Evolutionary conservation across 2,797 vertebrate species (phyloP), one percentile per base, ranked within the genome.

Genomic region (Esox lucius): DNA sequence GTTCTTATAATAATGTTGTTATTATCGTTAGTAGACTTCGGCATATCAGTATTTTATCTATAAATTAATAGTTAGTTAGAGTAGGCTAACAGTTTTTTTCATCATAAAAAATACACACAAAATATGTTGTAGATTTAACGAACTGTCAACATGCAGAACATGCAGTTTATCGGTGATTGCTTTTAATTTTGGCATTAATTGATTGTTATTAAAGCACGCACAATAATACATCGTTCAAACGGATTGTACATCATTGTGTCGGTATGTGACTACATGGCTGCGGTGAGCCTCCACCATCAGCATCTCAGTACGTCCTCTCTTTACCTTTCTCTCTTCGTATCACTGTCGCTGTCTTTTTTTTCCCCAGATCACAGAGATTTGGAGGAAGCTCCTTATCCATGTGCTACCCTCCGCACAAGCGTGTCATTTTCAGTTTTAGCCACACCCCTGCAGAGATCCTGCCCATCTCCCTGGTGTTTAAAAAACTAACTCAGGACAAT

Each of bases 401-500:
- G 91, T 91, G 88, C 85, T 88, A 80, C 81, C 84, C 84, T 82
- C 80, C 82, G 71, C 31, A 76, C 80, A 49, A 80, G 83, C 92
- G 85, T 92, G 91, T 92, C 93, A 87, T 92, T 91, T 92, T 89
- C 88, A 75, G 80, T 79, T 90, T 83, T 90, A 84, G 93, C 93
- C 92, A 91, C 94, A 91, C 94, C 94, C 91, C 91, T 86, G 84
- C 87, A 85, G 86, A 87, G 87, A 85, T 84, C 90, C 86, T 87
- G 90, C 91, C 92, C 92, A 90, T 92, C 91, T 94, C 94, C 90
- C 91, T 87, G 83, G 93, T 93, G 94, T 93, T 93, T 93, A 94
- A 91, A 91, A 92, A 93, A 93, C 92, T 93, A 94, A 95, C 93
- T 94, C 94, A 88, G 95, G 95, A 95, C 94, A 95, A 95, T 91